Conservation (phyloP, 2,888 invertebrate species). For the Acleris sparsana region DNA sequence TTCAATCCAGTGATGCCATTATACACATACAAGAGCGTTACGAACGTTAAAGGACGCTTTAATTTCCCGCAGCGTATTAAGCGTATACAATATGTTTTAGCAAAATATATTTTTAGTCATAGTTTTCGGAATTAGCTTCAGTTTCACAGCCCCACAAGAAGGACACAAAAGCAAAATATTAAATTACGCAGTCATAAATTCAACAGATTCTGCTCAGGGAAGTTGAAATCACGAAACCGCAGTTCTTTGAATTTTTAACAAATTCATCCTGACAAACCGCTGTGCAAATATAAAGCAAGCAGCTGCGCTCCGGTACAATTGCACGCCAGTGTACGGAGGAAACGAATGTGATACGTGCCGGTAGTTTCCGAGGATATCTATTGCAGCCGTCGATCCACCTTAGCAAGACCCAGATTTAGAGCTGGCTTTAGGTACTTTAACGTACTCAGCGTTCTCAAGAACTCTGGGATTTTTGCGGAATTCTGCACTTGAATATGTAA, state of each 20-base stretch:
- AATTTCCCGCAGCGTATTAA: too few species aligned
- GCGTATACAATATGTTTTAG: too few species aligned
- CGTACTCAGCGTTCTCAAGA: too few species aligned
- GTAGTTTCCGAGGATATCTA: constrained; percentile 24
- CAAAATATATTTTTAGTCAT: too few species aligned
- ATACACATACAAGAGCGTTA: too few species aligned
- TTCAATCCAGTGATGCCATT: too few species aligned
- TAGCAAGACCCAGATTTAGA: constrained; percentile 21
- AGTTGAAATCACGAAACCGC: constrained; percentile 14
- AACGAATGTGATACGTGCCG: constrained; percentile 35
- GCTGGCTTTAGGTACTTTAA: constrained; percentile 14
- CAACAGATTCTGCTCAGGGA: constrained; percentile 12
- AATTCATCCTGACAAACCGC: constrained; percentile 30
- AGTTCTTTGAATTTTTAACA: constrained; percentile 35
- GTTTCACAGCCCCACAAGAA: too few species aligned
- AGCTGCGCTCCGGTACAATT: constrained; percentile 30
- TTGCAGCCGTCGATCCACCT: constrained; percentile 17
- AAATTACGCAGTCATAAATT: constrained; percentile 16
- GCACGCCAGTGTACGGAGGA: constrained; percentile 10
- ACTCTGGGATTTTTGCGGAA: too few species aligned
- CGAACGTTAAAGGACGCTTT: too few species aligned
- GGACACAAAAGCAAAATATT: not conserved
- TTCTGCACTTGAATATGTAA: too few species aligned
- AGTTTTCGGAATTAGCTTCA: too few species aligned
- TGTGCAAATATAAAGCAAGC: constrained; percentile 27